A percentile compares a stretch with the other conserved stretches of the same genome.
Evolutionary conservation across 2,113 vertebrate species (phyloP).

Genomic region (Syngnathus typhle): DNA sequence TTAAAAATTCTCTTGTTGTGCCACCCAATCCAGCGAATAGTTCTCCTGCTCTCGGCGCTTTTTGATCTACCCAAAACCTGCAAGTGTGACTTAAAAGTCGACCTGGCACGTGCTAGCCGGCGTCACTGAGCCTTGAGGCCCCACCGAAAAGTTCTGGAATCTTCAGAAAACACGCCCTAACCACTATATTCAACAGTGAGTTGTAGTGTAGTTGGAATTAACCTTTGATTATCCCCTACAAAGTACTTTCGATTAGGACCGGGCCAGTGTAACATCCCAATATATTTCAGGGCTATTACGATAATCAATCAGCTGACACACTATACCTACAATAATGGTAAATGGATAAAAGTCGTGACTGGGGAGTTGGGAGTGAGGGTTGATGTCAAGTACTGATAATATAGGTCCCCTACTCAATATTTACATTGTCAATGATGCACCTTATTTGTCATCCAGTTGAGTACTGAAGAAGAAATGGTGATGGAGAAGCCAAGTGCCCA

Average conservation of each 20-base stretch:
- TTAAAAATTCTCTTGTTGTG: too few species aligned
- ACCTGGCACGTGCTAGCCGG: slow-evolving; percentile 1
- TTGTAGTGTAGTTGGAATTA: not conserved
- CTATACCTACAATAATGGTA: too few species aligned
- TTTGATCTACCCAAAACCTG: too few species aligned
- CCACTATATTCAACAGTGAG: not conserved
- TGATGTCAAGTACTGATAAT: too few species aligned
- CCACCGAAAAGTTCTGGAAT: not conserved
- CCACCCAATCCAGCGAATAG: not conserved
- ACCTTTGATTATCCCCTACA: not conserved
- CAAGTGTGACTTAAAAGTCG: not conserved
- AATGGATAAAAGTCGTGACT: not conserved
- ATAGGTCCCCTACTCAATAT: too few species aligned
- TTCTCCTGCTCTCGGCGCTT: not conserved
- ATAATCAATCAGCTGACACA: too few species aligned
- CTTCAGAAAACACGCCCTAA: not conserved
- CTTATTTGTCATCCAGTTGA: slow-evolving; percentile 67
- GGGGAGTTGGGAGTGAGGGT: not conserved
- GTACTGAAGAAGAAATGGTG: slow-evolving; percentile 96
- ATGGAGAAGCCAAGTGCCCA: slow-evolving; percentile 99
- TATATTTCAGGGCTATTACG: too few species aligned
- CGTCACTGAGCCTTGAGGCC: not conserved
- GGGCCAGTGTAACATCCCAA: too few species aligned
- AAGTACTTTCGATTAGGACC: not conserved
- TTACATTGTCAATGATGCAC: too few species aligned